Base-by-base conservation (phyloP, 1,140 invertebrate species). In the Oedothorax gibbosus region DNA sequence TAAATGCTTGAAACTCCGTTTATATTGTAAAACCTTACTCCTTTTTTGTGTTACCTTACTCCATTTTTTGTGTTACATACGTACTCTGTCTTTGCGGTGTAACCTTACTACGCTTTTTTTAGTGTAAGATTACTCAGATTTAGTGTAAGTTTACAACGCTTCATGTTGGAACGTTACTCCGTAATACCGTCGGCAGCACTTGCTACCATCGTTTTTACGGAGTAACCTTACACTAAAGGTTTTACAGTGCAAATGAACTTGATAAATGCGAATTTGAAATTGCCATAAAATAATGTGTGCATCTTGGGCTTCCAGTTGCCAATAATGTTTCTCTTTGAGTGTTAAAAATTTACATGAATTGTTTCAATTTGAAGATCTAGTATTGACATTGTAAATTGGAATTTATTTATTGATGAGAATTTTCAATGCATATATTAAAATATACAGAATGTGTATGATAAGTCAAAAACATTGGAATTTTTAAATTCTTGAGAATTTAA, bases 241-340 rank as follows among this genome's bases (percentile, higher is more conserved):
- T 14, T 14, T 12, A n/a, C n/a, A 60, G n/a, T 60, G 57, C 12
- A 14, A 60, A n/a, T 14, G n/a, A 60, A 60, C 57, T 12, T 60
- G n/a, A 14, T 60, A 66, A 14, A 11, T 66, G 64, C 20, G 20
- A 2, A 66, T 66, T 66, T 20, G 20, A 66, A 21, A 66, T 4
- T n/a, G 18, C 20, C n/a, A 18, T 18, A 69, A 68, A 69, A 69
- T 53, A 53, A 51, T 21, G 49, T 18, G 18, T 21, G 21, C 54
- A 53, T 71, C 69, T 71, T 53, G 50, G 15, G 50, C 69, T 71
- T 71, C 69, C 50, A 71, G 7, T 71, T 15, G 35, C 35, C 35
- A 35, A 35, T 35, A 35, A 35, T 35, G 35, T 35, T 35, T 35
- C 35, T 35, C 35, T 35, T 35, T 35, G 35, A 35, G 35, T 35